Evolutionary conservation across 2,113 vertebrate species (phyloP), one percentile per base, ranked within the genome.

Genomic region (Brevimyrus niger): DNA sequence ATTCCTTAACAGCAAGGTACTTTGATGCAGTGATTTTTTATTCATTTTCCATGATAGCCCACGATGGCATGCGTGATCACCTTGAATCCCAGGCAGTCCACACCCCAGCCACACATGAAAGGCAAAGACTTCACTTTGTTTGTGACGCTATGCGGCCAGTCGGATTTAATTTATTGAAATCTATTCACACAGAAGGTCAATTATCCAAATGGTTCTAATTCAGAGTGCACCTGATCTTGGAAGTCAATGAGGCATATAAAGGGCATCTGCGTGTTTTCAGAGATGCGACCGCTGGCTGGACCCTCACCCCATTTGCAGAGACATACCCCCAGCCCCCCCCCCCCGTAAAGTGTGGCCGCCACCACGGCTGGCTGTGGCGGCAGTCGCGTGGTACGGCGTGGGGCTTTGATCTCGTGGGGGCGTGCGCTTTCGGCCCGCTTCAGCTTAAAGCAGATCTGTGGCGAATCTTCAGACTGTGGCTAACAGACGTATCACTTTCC

Each of bases 121-220:
- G 91, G 90, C 89, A 50, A 91, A 93, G 94, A 91, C 94, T 95
- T 90, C 15, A 90, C 92, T 94, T 94, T 93, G 95, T 95, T 96
- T 94, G 92, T 93, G 94, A 91, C 95, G 94, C 92, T 94, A 93
- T 92, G 90, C 91, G 91, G 93, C 93, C 94, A 96, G 95, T 96
- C 94, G 96, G 94, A 96, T 94, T 95, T 95, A 96, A 97, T 96
- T 93, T 96, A 97, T 96, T 96, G 91, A 96, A 97, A 97, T 97
- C 92, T 92, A 96, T 95, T 94, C 94, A 95, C 93, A 96, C 89
- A 95, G 95, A 96, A 96, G 95, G 95, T 96, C 95, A 97, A 96
- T 97, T 96, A 97, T 94, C 94, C 93, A 96, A 96, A 96, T 94
- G 91, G 92, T 95, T 94, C 93, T 95, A 95, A 96, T 96, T 96